Evolutionary conservation across 2,113 vertebrate genomes (phyloP).

Genomic region (Telmatochromis brichardi): DNA sequence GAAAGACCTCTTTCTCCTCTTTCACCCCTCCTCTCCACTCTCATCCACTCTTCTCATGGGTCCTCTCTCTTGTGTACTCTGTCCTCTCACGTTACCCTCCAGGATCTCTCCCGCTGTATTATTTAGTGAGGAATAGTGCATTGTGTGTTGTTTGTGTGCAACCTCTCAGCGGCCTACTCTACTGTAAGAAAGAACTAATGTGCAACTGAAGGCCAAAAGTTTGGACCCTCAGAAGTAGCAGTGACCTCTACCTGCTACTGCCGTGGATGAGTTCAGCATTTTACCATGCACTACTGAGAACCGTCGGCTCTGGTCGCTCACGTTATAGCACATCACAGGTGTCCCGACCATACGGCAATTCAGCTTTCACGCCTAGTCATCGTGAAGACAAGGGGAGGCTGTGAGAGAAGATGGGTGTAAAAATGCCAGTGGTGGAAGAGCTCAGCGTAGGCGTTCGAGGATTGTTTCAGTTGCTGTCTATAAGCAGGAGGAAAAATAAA

Average conservation of each 20-base stretch:
- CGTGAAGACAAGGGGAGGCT: background rate
- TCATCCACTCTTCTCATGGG: background rate
- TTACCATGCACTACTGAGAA: background rate
- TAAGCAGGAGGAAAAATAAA: background rate
- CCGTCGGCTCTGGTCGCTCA: background rate
- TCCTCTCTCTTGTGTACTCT: background rate
- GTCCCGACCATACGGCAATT: background rate
- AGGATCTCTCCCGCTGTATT: conserved; percentile 23
- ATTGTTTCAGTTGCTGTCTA: background rate
- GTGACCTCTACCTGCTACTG: background rate
- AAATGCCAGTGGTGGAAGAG: background rate
- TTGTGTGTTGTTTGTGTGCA: background rate
- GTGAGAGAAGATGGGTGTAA: background rate
- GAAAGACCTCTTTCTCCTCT: conserved; percentile 1
- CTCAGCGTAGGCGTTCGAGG: background rate
- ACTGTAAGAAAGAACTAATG: background rate
- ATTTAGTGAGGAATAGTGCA: conserved; percentile 17
- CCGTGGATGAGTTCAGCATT: background rate
- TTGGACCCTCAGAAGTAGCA: background rate
- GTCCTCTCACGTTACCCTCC: conserved; percentile 15
- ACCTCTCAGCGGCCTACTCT: background rate
- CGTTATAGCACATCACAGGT: background rate
- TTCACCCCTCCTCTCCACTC: background rate
- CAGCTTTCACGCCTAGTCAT: background rate
- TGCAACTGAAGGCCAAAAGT: background rate